These are phyloP conservation scores for Cotesia glomerata DNA, from an alignment of 1,140 invertebrate genomes.

Conservation along the genomic window DNA sequence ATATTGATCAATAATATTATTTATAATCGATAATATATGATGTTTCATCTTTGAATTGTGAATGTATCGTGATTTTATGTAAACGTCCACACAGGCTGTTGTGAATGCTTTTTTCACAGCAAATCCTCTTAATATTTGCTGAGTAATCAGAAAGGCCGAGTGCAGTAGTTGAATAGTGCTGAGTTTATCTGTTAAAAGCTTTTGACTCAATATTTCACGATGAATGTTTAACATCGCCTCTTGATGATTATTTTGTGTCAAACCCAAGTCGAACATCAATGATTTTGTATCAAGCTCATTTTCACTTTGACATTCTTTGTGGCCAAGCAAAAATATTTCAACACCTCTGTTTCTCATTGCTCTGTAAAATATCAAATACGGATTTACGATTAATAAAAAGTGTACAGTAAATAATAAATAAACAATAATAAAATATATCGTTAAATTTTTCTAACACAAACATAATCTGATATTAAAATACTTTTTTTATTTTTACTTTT, in stretches of 20 bases:
- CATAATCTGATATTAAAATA: background rate
- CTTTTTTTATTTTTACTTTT: no score
- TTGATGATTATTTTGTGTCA: conserved; percentile 56
- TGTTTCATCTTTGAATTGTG: conserved; percentile 44
- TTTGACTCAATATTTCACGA: conserved; percentile 52
- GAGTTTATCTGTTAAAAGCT: conserved; percentile 64
- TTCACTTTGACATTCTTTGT: conserved; percentile 49
- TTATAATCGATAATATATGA: conserved; percentile 40
- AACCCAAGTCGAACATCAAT: conserved; percentile 64
- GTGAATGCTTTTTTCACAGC: conserved; percentile 62
- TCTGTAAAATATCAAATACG: conserved; percentile 60
- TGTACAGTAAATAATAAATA: background rate
- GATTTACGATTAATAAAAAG: conserved; percentile 3
- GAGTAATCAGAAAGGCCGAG: conserved; percentile 68
- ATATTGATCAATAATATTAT: conserved; percentile 37
- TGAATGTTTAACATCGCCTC: conserved; percentile 66
- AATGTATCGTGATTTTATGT: conserved; percentile 69
- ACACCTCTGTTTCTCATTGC: conserved; percentile 98
- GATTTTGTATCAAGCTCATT: conserved; percentile 65
- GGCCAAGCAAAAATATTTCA: conserved; percentile 80
- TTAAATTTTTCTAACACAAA: background rate
- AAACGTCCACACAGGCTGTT: conserved; percentile 72
- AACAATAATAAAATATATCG: conserved; percentile 20
- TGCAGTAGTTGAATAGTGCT: conserved; percentile 70
- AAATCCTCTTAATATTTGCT: conserved; percentile 70